Evolutionary conservation across 2,113 vertebrate genomes (phyloP).

Genomic region (Chaetops frenatus): DNA sequence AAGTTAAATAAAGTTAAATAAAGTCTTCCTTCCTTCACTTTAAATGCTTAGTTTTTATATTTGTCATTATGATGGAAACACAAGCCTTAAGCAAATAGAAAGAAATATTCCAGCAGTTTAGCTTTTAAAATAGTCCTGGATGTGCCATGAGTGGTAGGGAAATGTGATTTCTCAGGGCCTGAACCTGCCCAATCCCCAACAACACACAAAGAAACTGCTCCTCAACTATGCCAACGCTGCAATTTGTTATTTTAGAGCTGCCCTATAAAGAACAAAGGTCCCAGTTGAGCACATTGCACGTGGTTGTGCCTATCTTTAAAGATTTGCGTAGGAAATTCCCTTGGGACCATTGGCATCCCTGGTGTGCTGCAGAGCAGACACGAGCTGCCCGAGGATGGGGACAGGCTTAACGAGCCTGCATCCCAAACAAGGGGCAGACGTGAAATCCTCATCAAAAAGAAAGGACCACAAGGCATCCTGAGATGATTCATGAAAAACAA

Average conservation of each 20-base stretch:
- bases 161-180: background rate
- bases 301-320: background rate
- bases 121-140: background rate
- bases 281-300: background rate
- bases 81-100: background rate
- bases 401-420: background rate
- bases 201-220: background rate
- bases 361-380: background rate
- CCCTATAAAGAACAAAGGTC: background rate
- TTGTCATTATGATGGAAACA: background rate
- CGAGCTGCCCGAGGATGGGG: background rate
- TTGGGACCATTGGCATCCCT: background rate
- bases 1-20: background rate
- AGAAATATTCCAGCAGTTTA: background rate
- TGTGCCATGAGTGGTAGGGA: background rate
- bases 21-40: background rate
- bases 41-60: background rate
- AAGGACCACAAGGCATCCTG: background rate
- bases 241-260: background rate
- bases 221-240: background rate
- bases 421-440: background rate
- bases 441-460: background rate
- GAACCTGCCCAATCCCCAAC: background rate
- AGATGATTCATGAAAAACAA: background rate
- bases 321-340: background rate